phyloP scores from a whole-genome alignment of 2,113 vertebrate species.

The Sialia sialis region DNA sequence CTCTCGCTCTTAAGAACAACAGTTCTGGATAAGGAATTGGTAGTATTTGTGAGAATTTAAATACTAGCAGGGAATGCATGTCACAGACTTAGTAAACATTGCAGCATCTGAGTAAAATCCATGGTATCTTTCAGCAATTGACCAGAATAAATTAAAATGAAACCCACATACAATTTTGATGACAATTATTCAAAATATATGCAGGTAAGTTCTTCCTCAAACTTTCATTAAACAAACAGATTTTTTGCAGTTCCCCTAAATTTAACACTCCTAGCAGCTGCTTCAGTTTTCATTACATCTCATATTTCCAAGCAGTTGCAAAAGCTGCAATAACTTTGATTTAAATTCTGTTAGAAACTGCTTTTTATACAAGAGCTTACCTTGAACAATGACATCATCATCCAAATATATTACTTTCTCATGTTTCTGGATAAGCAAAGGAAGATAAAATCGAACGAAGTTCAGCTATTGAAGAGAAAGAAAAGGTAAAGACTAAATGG shows the following conservation, averaged over 20 bases:
- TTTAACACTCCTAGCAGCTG: not conserved
- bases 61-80: not conserved
- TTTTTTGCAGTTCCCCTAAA: not conserved
- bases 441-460: conserved; percentile 93
- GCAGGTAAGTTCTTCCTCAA: not conserved
- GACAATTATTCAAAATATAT: not conserved
- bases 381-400: conserved; percentile 96
- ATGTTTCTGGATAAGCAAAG: conserved; percentile 85
- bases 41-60: not conserved
- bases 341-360: not conserved
- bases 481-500: not conserved
- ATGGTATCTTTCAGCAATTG: not conserved
- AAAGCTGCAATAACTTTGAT: not conserved
- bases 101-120: not conserved
- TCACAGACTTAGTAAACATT: not conserved
- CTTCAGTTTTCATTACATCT: not conserved
- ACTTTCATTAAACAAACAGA: not conserved
- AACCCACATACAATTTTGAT: not conserved
- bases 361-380: conserved; percentile 62
- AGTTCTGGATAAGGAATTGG: not conserved
- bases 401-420: conserved; percentile 92
- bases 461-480: conserved; percentile 82
- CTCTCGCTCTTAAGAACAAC: not conserved
- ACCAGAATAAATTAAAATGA: not conserved
- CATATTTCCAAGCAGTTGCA: not conserved